Conservation (phyloP, 1,140 invertebrate genomes). For the Drosophila ironensis region DNA sequence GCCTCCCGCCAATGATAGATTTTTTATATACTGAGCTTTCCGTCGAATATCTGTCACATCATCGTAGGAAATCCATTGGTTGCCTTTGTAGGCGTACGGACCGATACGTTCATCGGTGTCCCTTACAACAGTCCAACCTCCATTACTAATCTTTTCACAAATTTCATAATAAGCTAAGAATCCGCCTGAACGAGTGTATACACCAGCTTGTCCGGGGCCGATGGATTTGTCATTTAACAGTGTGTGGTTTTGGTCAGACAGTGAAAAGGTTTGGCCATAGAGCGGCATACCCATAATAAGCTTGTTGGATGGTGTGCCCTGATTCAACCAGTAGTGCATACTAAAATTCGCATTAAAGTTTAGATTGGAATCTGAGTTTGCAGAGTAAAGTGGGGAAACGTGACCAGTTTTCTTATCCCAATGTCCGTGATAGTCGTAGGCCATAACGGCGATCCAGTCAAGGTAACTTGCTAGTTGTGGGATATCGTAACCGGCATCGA, state of each 20-base stretch:
- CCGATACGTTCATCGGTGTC: constrained; percentile 87
- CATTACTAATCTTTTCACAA: constrained; percentile 84
- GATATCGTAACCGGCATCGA: constrained; percentile 91
- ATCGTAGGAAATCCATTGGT: constrained; percentile 93
- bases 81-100: constrained; percentile 87
- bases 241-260: constrained; percentile 85
- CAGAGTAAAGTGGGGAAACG: constrained; percentile 90
- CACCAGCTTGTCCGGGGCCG: constrained; percentile 89
- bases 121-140: constrained; percentile 86
- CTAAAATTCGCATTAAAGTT: constrained; percentile 93
- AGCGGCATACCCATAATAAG: constrained; percentile 91
- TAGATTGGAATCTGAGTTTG: constrained; percentile 87
- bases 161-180: constrained; percentile 94
- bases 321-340: constrained; percentile 90
- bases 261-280: constrained; percentile 92
- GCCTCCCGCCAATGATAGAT: constrained; percentile 87
- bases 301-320: constrained; percentile 89
- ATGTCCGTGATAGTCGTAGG: constrained; percentile 94
- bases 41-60: constrained; percentile 86
- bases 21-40: constrained; percentile 84
- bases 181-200: constrained; percentile 90
- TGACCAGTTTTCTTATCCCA: constrained; percentile 96
- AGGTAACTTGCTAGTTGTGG: constrained; percentile 87
- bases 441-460: constrained; percentile 95
- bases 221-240: constrained; percentile 87